Conservation (phyloP, 1,140 invertebrate genomes). For the Bradysia coprophila region DNA sequence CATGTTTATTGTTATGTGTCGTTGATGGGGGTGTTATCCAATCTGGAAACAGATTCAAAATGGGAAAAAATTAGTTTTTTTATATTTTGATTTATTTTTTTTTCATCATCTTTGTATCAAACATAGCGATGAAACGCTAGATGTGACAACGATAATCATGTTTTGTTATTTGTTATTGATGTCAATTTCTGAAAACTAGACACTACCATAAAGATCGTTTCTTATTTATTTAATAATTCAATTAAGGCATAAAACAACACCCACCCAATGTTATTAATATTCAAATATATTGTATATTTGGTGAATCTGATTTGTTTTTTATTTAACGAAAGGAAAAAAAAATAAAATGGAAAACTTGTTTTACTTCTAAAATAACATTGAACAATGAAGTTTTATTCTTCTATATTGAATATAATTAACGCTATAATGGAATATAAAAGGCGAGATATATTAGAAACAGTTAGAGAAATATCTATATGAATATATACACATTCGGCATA, state of each 20-base stretch:
- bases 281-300: no score
- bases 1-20: slow-evolving; percentile 4
- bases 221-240: background rate
- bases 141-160: background rate
- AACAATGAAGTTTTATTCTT: background rate
- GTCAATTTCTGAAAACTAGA: background rate
- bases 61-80: background rate
- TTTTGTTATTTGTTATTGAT: background rate
- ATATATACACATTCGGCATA: no score
- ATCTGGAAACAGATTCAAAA: background rate
- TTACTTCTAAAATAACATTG: background rate
- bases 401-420: no score
- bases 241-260: no score
- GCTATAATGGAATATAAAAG: no score
- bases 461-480: no score
- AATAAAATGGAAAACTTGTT: background rate
- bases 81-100: background rate
- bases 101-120: background rate
- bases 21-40: slow-evolving; percentile 20
- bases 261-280: no score
- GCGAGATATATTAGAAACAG: no score
- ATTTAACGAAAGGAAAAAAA: background rate
- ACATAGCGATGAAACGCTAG: background rate
- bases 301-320: no score
- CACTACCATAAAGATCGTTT: background rate